Evolutionary conservation across 2,797 vertebrate species (phyloP).

Genomic region (Acrocephalus scirpaceus): DNA sequence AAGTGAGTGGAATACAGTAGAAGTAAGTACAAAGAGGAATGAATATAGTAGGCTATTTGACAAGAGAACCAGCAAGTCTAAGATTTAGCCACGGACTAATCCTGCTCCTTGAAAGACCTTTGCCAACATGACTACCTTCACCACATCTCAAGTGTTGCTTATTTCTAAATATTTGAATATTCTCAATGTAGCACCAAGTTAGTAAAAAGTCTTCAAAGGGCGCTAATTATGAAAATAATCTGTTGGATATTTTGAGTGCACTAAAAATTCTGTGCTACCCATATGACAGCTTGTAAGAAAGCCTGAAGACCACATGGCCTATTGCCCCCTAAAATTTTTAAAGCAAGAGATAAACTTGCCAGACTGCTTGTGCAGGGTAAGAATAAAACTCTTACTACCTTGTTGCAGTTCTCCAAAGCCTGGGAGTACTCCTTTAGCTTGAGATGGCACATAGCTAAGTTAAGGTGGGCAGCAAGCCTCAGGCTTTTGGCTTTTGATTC

Average conservation of each 20-base stretch:
- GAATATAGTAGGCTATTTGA: neutral
- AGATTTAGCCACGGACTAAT: neutral
- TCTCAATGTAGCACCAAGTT: neutral
- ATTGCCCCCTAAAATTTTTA: neutral
- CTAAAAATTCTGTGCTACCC: neutral
- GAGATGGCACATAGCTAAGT: slow-evolving; percentile 94
- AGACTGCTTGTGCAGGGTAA: neutral
- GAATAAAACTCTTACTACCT: slow-evolving; percentile 78
- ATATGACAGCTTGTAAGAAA: neutral
- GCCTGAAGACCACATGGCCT: neutral
- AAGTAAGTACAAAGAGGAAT: neutral
- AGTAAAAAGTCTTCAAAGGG: neutral
- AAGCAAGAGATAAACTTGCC: neutral
- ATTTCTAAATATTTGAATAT: neutral
- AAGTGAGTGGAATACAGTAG: neutral
- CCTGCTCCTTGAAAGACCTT: neutral
- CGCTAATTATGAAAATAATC: neutral
- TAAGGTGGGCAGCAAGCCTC: slow-evolving; percentile 91
- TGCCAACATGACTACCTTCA: neutral
- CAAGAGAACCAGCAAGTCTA: neutral
- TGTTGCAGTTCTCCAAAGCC: slow-evolving; percentile 91
- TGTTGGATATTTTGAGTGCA: neutral
- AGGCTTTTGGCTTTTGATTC: slow-evolving; percentile 83
- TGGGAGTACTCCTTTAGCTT: slow-evolving; percentile 88
- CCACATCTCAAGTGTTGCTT: neutral